phyloP scores from a whole-genome alignment of 64 coral and sea anemone species.

The Astreopora myriophthalma region DNA sequence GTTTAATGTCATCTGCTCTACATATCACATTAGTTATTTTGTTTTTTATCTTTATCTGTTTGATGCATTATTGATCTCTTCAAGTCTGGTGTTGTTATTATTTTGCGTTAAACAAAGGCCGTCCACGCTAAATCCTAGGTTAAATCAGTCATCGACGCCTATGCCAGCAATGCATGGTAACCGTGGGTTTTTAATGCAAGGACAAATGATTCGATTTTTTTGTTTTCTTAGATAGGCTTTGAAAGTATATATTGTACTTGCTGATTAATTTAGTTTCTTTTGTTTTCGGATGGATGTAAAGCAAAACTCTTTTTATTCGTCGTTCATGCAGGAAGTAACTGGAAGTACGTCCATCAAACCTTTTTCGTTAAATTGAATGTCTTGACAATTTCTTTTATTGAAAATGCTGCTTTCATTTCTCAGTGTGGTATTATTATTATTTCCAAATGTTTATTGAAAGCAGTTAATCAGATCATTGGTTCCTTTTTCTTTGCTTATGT shows the following conservation, averaged over 20 bases:
- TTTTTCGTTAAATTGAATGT: background rate
- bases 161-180: too few relatives aligned
- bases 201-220: too few relatives aligned
- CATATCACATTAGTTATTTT: background rate
- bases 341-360: background rate
- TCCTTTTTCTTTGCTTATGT: background rate
- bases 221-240: too few relatives aligned
- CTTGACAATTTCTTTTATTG: constrained; percentile 2
- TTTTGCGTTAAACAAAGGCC: background rate
- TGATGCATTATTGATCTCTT: background rate
- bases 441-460: background rate
- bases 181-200: too few relatives aligned
- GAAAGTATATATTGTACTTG: too few relatives aligned
- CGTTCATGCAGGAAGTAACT: too few relatives aligned
- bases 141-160: too few relatives aligned
- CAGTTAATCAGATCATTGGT: background rate
- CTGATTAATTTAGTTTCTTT: too few relatives aligned
- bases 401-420: background rate
- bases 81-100: background rate
- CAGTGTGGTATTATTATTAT: background rate
- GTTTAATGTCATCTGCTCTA: background rate
- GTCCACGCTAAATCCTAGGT: too few relatives aligned
- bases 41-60: background rate
- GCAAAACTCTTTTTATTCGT: too few relatives aligned
- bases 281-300: too few relatives aligned